Percentiles rank a stretch among this genome's conserved stretches.
Evolutionary conservation across 2,888 invertebrate genomes (phyloP).

Genomic region (Onchidella celtica): DNA sequence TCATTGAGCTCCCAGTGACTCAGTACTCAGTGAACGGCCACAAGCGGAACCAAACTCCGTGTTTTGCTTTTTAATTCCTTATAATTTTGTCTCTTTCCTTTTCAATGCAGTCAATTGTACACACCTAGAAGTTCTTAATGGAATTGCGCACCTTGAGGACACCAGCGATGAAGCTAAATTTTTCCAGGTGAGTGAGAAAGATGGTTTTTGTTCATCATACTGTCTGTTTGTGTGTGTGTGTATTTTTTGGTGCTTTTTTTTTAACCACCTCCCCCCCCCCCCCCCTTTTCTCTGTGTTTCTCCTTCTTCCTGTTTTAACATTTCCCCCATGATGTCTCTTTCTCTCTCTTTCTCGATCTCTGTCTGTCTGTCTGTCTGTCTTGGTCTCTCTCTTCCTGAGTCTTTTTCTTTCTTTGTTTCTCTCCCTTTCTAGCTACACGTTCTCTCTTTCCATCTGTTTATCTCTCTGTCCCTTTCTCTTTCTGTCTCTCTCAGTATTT

Average conservation of each 20-base stretch:
- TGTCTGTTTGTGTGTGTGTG: background rate
- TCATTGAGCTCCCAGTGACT: no score
- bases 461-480: background rate
- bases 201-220: no score
- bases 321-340: slow-evolving; percentile 2
- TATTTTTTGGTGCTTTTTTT: background rate
- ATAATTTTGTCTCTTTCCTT: background rate
- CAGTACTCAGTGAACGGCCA: no score
- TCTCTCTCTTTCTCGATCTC: background rate
- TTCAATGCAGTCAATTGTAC: background rate
- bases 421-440: background rate
- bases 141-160: background rate
- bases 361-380: no score
- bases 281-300: background rate
- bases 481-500: no score
- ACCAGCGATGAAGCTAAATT: slow-evolving; percentile 6
- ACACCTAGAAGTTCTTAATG: background rate
- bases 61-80: no score
- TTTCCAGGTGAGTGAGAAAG: background rate
- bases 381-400: background rate
- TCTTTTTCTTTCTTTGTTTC: background rate
- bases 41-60: no score
- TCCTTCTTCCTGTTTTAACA: slow-evolving; percentile 21
- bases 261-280: background rate
- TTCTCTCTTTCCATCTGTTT: background rate